Conservation (phyloP, 1,140 invertebrate species). For the Anastatus disparis region DNA sequence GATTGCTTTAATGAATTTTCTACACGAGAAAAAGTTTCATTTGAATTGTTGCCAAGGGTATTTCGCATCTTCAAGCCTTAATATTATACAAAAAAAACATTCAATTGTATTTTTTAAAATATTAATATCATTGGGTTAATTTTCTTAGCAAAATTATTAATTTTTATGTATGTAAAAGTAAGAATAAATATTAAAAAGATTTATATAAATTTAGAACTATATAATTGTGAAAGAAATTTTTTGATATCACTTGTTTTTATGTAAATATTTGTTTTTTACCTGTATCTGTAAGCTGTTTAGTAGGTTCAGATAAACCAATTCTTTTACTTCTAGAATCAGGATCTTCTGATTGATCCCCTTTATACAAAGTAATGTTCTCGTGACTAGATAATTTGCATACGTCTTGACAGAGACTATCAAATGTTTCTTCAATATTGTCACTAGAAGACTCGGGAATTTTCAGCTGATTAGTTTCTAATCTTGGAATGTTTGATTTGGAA, state of each 20-base stretch:
- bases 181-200: not conserved
- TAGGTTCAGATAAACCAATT: not conserved
- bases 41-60: not conserved
- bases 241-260: too few relatives aligned
- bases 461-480: too few relatives aligned
- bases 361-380: constrained; percentile 12
- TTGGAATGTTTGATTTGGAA: too few relatives aligned
- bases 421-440: constrained; percentile 14
- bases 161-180: not conserved
- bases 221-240: not conserved
- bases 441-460: too few relatives aligned
- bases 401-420: constrained; percentile 24
- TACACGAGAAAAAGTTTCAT: not conserved
- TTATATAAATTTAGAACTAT: not conserved
- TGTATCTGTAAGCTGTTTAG: not conserved
- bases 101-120: not conserved
- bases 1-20: not conserved
- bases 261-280: constrained; percentile 5
- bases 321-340: not conserved
- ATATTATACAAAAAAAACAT: not conserved
- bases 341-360: not conserved
- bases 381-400: not conserved
- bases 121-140: too few relatives aligned
- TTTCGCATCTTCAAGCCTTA: not conserved
- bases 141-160: too few relatives aligned